A percentile compares a stretch with the other conserved stretches of the same genome.
Conservation (phyloP, 1,140 invertebrate genomes). For the Thereuonema tuberculata region DNA sequence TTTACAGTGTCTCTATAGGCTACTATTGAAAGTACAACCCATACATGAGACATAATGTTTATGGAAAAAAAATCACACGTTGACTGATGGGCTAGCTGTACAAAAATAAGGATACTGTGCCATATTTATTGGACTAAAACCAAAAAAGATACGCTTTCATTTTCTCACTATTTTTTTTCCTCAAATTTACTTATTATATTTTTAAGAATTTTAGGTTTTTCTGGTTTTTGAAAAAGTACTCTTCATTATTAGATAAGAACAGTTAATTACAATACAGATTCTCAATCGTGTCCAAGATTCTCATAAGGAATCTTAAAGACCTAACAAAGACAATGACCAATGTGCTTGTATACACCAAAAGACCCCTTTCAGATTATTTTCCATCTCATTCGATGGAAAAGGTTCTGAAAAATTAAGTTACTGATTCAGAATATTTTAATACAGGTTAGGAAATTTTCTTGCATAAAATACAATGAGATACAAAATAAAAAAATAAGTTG, state of each 20-base stretch:
- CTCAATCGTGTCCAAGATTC: neutral
- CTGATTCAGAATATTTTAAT: no score
- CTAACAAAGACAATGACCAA: neutral
- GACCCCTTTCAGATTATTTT: no score
- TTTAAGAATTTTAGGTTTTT: neutral
- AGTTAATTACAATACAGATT: neutral
- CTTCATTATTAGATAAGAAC: neutral
- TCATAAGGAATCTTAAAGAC: neutral
- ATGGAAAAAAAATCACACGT: neutral
- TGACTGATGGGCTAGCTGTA: slow-evolving; percentile 6
- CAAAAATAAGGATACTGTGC: slow-evolving; percentile 13
- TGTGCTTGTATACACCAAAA: neutral
- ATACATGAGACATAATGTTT: neutral
- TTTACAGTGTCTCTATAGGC: slow-evolving; percentile 10
- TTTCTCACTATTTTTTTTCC: neutral
- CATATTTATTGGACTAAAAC: slow-evolving; percentile 12
- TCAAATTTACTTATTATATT: neutral
- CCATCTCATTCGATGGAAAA: no score
- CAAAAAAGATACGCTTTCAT: neutral
- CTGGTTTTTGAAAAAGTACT: neutral
- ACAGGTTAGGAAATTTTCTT: no score
- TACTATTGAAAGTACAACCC: neutral
- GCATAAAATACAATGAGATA: no score
- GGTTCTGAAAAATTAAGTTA: no score
- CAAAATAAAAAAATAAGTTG: no score